Conservation (phyloP, 2,113 vertebrate species). For the Chionodraco myersi region DNA sequence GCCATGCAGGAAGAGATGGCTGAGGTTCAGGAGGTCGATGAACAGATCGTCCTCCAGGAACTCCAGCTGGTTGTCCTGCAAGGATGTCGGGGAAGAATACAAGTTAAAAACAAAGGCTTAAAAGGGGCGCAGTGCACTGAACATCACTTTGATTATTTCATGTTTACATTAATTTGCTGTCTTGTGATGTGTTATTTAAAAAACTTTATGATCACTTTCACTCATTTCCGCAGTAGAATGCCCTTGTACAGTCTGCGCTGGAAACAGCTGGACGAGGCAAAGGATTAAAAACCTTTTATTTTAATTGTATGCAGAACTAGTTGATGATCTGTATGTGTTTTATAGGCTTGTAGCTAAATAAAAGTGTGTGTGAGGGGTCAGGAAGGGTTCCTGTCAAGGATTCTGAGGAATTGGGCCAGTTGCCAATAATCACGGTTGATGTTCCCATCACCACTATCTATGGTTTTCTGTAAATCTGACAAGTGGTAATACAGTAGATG, state of each 20-base stretch:
- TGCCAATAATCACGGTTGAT: background rate
- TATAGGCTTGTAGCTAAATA: background rate
- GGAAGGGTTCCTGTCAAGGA: background rate
- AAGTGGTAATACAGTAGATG: background rate
- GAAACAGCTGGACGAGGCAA: background rate
- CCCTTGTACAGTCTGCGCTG: background rate
- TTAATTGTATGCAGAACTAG: background rate
- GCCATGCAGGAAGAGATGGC: conserved; percentile 97
- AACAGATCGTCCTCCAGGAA: conserved; percentile 97
- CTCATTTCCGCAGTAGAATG: background rate
- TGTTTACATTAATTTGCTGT: background rate
- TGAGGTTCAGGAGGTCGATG: conserved; percentile 96
- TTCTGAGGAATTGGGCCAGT: background rate
- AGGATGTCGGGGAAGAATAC: background rate
- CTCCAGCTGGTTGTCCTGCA: conserved; percentile 93
- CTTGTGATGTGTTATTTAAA: background rate
- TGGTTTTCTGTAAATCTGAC: background rate
- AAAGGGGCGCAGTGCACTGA: background rate
- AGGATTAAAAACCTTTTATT: background rate
- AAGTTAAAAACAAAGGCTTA: conserved; percentile 7
- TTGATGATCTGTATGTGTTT: conserved; percentile 1
- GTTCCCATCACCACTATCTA: background rate
- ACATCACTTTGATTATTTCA: background rate
- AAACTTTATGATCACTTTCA: background rate
- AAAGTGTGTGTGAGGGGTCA: background rate